Evolutionary conservation across 2,113 vertebrate species (phyloP), one percentile per base, ranked within the genome.

Genomic region (Nothobranchius furzeri): DNA sequence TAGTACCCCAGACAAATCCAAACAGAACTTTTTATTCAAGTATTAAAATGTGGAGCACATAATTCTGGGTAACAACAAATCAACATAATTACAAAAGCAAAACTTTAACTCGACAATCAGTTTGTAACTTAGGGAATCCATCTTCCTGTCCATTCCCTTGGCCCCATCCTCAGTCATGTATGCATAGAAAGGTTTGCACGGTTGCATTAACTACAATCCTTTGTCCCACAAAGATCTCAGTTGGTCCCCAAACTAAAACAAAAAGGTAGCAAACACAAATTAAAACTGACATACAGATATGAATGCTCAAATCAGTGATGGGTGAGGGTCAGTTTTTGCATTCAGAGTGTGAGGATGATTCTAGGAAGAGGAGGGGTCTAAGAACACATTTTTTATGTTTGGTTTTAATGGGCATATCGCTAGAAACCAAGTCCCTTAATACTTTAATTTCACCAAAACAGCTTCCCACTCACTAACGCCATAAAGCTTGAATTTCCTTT

Each of bases 11-110:
- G 67, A 84, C 70, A 79, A 76, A 85, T 79, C 82, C 75, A 87
- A 93, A 93, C 89, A 88, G 81, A 88, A 89, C 60, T 82, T 86
- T 94, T 93, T 93, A 93, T 93, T 94, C 91, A 93, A 93, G 93
- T 94, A 93, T 93, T 93, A 93, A 94, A 94, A 92, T 92, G 89
- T 92, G 92, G 92, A 93, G 90, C 88, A 93, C 91, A 90, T 85
- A 82, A 70, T 90, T 90, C 84, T 81, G 82, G 85, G 88, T 83
- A 88, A 87, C 81, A 91, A 92, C 81, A 88, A 91, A 92, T 91
- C 75, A 91, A 92, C 88, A 88, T 83, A 91, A 91, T 85, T 92
- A 89, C 71, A 93, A 93, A 93, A 92, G 90, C 84, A 88, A 87
- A 92, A 89, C 70, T 79, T 68, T 47, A 82, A 76, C 76, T 73